Evolutionary conservation across 2,888 invertebrate genomes (phyloP).

Genomic region (Cheilosia variabilis): DNA sequence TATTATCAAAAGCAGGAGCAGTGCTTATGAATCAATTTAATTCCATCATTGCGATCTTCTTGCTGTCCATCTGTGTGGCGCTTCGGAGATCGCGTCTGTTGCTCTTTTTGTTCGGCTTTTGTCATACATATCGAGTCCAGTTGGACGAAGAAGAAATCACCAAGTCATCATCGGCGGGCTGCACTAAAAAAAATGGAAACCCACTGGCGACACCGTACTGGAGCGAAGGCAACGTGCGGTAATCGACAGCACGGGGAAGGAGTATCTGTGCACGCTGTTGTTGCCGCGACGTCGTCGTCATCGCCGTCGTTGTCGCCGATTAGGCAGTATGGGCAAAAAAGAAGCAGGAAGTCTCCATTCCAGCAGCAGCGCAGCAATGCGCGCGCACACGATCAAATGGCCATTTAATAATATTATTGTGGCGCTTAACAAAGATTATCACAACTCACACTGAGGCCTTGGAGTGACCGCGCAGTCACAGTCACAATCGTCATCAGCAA

Average conservation of each 20-base stretch:
- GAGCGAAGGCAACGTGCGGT: constrained; percentile 54
- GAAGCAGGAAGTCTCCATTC: constrained; percentile 75
- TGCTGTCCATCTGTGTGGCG: constrained; percentile 70
- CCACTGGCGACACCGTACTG: constrained; percentile 64
- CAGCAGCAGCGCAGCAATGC: constrained; percentile 55
- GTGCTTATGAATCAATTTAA: constrained; percentile 74
- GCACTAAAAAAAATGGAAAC: constrained; percentile 31
- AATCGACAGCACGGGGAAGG: constrained; percentile 49
- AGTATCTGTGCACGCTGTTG: constrained; percentile 18
- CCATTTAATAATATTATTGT: constrained; percentile 71
- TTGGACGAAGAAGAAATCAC: constrained; percentile 52
- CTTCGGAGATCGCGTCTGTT: constrained; percentile 41
- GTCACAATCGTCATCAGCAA: constrained; percentile 38
- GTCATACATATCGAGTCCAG: constrained; percentile 18
- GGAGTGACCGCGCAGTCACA: constrained; percentile 7
- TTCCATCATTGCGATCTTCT: constrained; percentile 51
- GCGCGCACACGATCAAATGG: constrained; percentile 69
- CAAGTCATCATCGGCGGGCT: constrained; percentile 42
- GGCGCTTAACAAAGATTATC: constrained; percentile 71
- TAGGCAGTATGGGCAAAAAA: constrained; percentile 41
- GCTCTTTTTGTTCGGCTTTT: constrained; percentile 4
- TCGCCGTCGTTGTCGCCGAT: constrained; percentile 64
- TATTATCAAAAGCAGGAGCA: constrained; percentile 43
- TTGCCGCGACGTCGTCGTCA: constrained; percentile 17
- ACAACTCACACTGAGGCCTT: constrained; percentile 48